Percentiles rank a stretch among this genome's conserved stretches.
Evolutionary conservation across 2,113 vertebrate genomes (phyloP).

Genomic region (Sitta europaea): DNA sequence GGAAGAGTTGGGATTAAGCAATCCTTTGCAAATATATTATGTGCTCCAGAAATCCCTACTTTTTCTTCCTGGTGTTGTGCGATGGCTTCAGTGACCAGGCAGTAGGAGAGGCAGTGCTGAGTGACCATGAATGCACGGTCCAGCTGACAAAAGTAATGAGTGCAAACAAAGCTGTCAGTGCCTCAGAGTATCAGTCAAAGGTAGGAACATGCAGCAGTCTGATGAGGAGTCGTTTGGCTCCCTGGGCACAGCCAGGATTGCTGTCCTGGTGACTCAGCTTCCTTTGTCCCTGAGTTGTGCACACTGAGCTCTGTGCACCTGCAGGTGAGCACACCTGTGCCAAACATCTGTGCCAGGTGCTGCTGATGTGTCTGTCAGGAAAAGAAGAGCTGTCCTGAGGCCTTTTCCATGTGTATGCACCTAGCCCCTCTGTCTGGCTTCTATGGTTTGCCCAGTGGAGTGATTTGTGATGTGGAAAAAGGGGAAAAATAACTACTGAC

Average conservation of each 20-base stretch:
- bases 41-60: not conserved
- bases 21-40: not conserved
- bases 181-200: not conserved
- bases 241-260: fast-evolving
- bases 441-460: not conserved
- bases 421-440: not conserved
- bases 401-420: not conserved
- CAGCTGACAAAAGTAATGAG: not conserved
- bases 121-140: not conserved
- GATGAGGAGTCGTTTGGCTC: not conserved
- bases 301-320: fast-evolving
- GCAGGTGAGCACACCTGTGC: not conserved
- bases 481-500: not conserved
- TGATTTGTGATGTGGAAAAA: not conserved
- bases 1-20: not conserved
- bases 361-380: not conserved
- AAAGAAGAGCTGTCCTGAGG: not conserved
- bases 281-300: not conserved
- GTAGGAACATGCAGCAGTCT: not conserved
- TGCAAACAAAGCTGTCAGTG: not conserved
- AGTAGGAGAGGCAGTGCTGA: not conserved
- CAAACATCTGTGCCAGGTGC: not conserved
- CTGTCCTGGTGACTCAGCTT: not conserved
- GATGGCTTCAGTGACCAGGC: not conserved
- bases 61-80: not conserved